Evolutionary conservation across 1,140 invertebrate species (phyloP), one percentile per base, ranked within the genome.

Genomic region (Aphaenogaster ashmeadi): DNA sequence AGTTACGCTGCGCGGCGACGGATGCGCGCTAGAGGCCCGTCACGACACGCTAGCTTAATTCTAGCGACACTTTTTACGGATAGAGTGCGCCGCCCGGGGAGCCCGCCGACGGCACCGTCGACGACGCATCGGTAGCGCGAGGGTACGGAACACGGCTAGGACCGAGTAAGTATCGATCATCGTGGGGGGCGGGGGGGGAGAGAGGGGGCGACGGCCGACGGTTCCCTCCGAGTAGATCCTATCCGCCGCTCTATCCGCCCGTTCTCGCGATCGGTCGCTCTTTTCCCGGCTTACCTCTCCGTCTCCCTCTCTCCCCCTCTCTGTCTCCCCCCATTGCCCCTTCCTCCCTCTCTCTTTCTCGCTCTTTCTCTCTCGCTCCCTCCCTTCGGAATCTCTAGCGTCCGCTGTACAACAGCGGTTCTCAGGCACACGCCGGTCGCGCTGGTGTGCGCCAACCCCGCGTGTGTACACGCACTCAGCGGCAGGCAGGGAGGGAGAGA

Each of bases 391-490:
- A 74, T 84, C 54, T 83, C 67, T 84, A 84, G 69, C 54, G 54
- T 74, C 69, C 4, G 1, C 18, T 71, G 36, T 71, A 47, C 54
- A 80, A 33, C 60, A 60, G 86, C 85, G 36, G 18, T 66, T 89
- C 69, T 62, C 50, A 58, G 69, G 21, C 38, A 50, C 52, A 54
- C 66, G 64, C 41, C 56, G 81, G 85, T 86, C 88, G 92, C 92
- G 93, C 92, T 92, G 84, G 87, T 89, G 91, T 93, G 3, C 7
- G 27, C 27, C 27, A 27, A 27, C 27, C 27, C 27, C 27, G 27
- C 27, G 27, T 27, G 27, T 27, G 27, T 27, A 27, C 27, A 27
- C 27, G 27, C 27, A 27, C 27, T 27, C 1, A 0, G 27, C 27
- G 27, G 27, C 0, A 27, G 27, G 27, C 8, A 5, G n/a, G 7